Conservation (phyloP, 2,888 invertebrate genomes). For the Ischnus inquisitorius region DNA sequence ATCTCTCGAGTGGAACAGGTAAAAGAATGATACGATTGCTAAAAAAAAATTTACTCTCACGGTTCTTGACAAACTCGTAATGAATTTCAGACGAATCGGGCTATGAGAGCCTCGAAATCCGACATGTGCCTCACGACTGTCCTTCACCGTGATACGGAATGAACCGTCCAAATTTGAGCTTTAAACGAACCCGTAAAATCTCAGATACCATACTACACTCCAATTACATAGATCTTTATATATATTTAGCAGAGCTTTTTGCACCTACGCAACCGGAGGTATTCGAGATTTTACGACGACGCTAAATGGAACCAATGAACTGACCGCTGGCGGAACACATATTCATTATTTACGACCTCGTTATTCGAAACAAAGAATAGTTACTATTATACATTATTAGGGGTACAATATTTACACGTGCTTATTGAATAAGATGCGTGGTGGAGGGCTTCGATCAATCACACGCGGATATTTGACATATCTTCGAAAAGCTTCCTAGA, state of each 20-base stretch:
- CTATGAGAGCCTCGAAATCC: constrained; percentile 75
- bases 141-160: constrained; percentile 54
- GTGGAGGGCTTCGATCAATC: not conserved
- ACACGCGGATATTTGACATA: constrained; percentile 38
- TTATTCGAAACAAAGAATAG: constrained; percentile 52
- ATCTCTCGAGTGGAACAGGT: constrained; percentile 37
- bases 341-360: constrained; percentile 33
- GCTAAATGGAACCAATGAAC: constrained; percentile 58
- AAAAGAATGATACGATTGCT: not conserved
- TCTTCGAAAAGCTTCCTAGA: constrained; percentile 43
- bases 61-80: not conserved
- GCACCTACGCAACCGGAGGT: constrained; percentile 36
- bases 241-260: constrained; percentile 36
- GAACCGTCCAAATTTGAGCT: constrained; percentile 46
- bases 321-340: constrained; percentile 67
- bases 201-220: constrained; percentile 1
- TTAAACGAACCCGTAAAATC: constrained; percentile 23
- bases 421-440: constrained; percentile 5
- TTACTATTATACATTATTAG: constrained; percentile 8
- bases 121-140: constrained; percentile 73
- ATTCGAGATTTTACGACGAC: constrained; percentile 42
- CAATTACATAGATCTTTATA: constrained; percentile 39
- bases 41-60: not conserved
- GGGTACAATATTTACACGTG: constrained; percentile 9
- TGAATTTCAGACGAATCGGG: constrained; percentile 66